phyloP scores from a whole-genome alignment of 1,140 invertebrate genomes.

The Schlechtendalia chinensis region DNA sequence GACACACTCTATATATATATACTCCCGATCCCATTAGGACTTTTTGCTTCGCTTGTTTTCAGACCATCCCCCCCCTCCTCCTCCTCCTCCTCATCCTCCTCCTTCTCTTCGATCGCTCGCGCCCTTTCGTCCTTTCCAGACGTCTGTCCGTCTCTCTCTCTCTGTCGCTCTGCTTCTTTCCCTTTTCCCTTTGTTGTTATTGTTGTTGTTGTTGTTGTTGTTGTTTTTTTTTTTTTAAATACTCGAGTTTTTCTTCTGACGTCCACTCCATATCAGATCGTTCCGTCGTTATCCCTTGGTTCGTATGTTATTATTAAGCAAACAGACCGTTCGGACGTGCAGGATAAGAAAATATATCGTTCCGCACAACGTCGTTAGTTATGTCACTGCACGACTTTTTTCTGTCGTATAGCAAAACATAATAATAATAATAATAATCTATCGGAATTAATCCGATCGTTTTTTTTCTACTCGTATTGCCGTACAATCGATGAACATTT shows the following conservation, averaged over 20 bases:
- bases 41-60: slow-evolving; percentile 44
- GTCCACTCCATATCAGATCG: slow-evolving; percentile 42
- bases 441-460: background rate
- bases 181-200: background rate
- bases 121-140: background rate
- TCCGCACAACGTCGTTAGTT: slow-evolving; percentile 34
- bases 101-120: background rate
- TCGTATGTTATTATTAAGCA: slow-evolving; percentile 32
- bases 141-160: too few species aligned
- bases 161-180: background rate
- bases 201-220: too few species aligned
- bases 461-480: background rate
- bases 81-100: background rate
- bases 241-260: slow-evolving; percentile 25
- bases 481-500: background rate
- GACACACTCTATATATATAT: slow-evolving; percentile 11
- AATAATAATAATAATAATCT: too few species aligned
- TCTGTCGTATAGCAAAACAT: too few species aligned
- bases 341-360: slow-evolving; percentile 38
- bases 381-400: slow-evolving; percentile 28
- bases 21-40: slow-evolving; percentile 37
- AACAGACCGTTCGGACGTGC: slow-evolving; percentile 30
- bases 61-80: background rate
- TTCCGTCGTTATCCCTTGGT: slow-evolving; percentile 32
- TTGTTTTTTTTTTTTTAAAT: slow-evolving; percentile 22